Conservation (phyloP, 2,888 invertebrate genomes). For the Idaea dimidiata region DNA sequence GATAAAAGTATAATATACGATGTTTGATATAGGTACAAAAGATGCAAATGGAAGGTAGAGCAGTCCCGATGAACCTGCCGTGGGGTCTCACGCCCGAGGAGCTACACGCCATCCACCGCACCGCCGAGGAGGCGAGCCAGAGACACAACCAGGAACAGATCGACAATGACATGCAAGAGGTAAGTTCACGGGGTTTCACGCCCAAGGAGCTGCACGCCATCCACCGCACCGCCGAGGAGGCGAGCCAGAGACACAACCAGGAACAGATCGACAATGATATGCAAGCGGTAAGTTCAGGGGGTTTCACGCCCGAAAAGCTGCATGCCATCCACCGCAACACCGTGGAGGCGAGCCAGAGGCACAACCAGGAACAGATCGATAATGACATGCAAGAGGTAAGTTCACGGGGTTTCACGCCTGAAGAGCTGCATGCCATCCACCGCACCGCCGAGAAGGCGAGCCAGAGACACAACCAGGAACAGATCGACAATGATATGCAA, state of each 20-base stretch:
- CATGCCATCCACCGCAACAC: conserved; percentile 70
- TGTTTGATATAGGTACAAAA: conserved; percentile 64
- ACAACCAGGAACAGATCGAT: conserved; percentile 66
- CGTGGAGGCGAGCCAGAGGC: conserved; percentile 64
- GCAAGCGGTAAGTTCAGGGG: conserved; percentile 71
- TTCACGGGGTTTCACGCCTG: conserved; percentile 66
- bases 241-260: conserved; percentile 60
- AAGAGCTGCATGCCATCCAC: conserved; percentile 68
- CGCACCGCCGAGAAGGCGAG: conserved; percentile 67
- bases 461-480: conserved; percentile 63
- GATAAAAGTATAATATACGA: no score
- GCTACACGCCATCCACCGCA: conserved; percentile 67
- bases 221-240: conserved; percentile 70
- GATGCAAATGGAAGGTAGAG: conserved; percentile 63
- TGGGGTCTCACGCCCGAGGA: conserved; percentile 73
- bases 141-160: conserved; percentile 64
- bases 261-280: conserved; percentile 72
- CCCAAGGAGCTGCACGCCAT: conserved; percentile 69
- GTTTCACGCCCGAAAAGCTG: conserved; percentile 67
- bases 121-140: conserved; percentile 65
- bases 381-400: conserved; percentile 75
- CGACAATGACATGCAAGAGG: conserved; percentile 77
- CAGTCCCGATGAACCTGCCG: conserved; percentile 63
- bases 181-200: conserved; percentile 60
- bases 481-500: conserved; percentile 74